A percentile compares a stretch with the other conserved stretches of the same genome.
These are phyloP conservation scores for Periophthalmodon schlosseri DNA, from an alignment of 2,113 vertebrate genomes.

Conservation along the genomic window DNA sequence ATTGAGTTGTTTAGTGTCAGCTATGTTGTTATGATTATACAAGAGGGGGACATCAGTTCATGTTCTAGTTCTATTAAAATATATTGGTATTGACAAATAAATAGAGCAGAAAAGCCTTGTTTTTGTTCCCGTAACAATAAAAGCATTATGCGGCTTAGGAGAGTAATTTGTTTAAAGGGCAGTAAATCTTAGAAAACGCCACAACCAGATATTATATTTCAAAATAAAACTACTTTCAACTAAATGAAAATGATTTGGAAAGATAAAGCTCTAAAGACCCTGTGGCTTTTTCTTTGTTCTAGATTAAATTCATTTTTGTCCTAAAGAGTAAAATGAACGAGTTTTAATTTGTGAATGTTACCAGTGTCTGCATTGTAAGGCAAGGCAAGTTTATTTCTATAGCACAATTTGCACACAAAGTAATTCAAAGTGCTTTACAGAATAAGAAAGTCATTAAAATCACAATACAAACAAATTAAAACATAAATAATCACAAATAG, in stretches of 20 bases:
- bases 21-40: not conserved
- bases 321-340: too few relatives aligned
- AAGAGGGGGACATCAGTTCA: not conserved
- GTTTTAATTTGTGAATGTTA: too few relatives aligned
- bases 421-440: too few relatives aligned
- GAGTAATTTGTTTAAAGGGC: not conserved
- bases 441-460: too few relatives aligned
- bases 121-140: not conserved
- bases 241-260: not conserved
- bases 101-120: not conserved
- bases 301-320: too few relatives aligned
- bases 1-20: slow-evolving; percentile 4
- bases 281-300: not conserved
- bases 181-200: not conserved
- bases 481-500: too few relatives aligned
- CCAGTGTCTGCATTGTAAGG: too few relatives aligned
- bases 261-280: not conserved
- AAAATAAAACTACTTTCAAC: not conserved
- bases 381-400: too few relatives aligned
- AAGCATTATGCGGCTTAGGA: not conserved
- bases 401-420: too few relatives aligned
- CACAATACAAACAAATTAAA: too few relatives aligned
- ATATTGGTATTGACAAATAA: slow-evolving; percentile 4
- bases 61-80: not conserved
- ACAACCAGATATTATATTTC: not conserved